phyloP scores from a whole-genome alignment of 2,797 vertebrate genomes.

The Pagetopsis macropterus region DNA sequence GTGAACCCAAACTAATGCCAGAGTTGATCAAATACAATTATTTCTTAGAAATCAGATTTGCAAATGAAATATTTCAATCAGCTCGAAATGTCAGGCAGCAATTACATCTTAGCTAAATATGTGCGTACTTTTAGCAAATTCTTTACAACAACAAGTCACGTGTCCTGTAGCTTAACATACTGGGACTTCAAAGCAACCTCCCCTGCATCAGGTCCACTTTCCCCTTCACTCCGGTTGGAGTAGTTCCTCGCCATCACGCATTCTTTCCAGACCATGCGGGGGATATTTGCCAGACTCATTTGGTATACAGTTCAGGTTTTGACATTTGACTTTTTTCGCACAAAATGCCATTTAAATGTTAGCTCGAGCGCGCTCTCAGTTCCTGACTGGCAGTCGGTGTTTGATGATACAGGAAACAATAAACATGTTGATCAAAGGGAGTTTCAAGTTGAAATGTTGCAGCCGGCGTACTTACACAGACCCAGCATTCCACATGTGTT shows the following conservation, averaged over 20 bases:
- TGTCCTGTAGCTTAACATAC: constrained; percentile 1
- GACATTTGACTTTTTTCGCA: constrained; percentile 34
- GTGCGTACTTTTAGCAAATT: constrained; percentile 10
- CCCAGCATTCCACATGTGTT: not conserved
- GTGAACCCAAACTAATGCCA: constrained; percentile 3
- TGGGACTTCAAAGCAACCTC: constrained; percentile 31
- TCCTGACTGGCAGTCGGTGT: not conserved
- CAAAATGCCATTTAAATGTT: constrained; percentile 6
- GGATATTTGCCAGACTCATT: constrained; percentile 40
- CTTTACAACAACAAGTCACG: constrained; percentile 26
- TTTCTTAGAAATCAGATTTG: constrained; percentile 29
- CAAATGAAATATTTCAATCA: constrained; percentile 56
- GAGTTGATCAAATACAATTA: constrained; percentile 15
- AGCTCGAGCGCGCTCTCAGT: not conserved
- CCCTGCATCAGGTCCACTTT: constrained; percentile 1
- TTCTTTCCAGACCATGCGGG: constrained; percentile 54
- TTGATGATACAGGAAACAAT: not conserved
- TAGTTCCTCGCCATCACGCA: constrained; percentile 15
- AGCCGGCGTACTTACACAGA: not conserved
- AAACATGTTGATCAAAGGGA: not conserved
- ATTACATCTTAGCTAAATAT: constrained; percentile 42
- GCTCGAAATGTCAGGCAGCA: constrained; percentile 15
- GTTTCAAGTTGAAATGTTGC: constrained; percentile 1
- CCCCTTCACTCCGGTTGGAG: constrained; percentile 8
- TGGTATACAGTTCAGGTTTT: constrained; percentile 30